Evolutionary conservation across 92 coral and sea anemone genomes (phyloP), one percentile per base, ranked within the genome.

Genomic region (Phenganax stokvisi): DNA sequence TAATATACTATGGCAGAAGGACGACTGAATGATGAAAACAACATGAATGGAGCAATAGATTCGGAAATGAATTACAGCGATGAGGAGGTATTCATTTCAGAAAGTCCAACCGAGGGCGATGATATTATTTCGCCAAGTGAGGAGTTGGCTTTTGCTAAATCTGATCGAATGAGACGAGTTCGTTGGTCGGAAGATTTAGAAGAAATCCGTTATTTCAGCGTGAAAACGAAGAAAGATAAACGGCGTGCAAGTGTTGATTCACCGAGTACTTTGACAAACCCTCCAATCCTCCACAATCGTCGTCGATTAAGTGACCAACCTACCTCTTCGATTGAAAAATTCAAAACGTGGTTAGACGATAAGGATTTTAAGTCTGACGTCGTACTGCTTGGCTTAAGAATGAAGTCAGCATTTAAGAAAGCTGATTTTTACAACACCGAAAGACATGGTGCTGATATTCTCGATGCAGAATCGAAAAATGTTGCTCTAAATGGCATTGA

Each of bases 141-240:
- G 52, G 80, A 76, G 54, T 16, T 57, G 7, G 80, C 80, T 76
- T 76, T 56, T 59, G 80, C 47, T 51, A 76, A 76, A 37, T 76
- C 80, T 10, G 67, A 76, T 76, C 80, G 80, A 20, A 76, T 76
- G 80, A 27, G 80, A 12, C 68, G 80, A 16, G 80, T 76, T 76
- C 80, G 80, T 15, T 76, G 80, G 80, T 76, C 80, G 9, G 80
- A 76, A 76, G 80, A 76, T 62, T 59, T 76, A n/a, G 80, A 76
- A 16, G 80, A 76, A 28, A 76, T 76, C 55, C 80, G 80, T 20
- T 76, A 76, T 57, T 76, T 76, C 55, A 76, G 55, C 62, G 68
- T 59, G 15, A 76, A 76, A 27, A 54, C 80, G n/a, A 76, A 76
- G 80, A 76, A 76, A 57, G 80, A 59, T 29, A 57, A 76, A 44